Percentiles rank a stretch among this genome's conserved stretches.
Conservation (phyloP, 1,140 invertebrate genomes). For the Anastrepha ludens region DNA sequence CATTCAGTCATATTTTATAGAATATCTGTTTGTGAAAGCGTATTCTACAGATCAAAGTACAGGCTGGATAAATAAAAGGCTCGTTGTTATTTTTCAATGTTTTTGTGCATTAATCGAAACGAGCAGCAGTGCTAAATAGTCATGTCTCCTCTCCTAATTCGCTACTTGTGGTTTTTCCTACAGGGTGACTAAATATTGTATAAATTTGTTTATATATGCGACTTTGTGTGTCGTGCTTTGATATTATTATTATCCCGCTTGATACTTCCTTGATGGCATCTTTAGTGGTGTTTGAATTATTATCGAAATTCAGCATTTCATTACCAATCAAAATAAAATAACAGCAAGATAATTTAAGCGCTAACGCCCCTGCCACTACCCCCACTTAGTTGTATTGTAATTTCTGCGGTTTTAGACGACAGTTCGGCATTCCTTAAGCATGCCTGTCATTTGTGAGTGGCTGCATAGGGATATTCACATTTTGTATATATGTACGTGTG, state of each 20-base stretch:
- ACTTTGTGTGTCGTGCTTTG: neutral
- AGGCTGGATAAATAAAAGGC: no score
- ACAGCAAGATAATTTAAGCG: neutral
- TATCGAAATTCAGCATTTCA: neutral
- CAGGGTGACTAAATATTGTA: no score
- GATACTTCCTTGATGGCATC: neutral
- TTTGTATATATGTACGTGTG: no score
- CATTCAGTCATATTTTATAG: no score
- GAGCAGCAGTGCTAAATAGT: no score
- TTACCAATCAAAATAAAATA: slow-evolving; percentile 40
- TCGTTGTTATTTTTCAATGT: no score
- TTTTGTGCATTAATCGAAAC: no score
- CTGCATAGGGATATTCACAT: no score
- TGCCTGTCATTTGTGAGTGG: neutral
- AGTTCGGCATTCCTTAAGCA: neutral
- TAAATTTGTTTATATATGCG: neutral
- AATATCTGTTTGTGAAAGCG: no score
- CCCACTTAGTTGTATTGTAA: neutral
- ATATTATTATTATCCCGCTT: neutral
- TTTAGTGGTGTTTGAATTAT: slow-evolving; percentile 12
- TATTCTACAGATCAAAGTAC: no score
- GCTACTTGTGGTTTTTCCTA: no score
- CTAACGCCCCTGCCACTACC: neutral
- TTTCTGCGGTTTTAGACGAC: neutral
- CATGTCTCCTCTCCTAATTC: no score